These are phyloP conservation scores for Agrypnia vestita DNA, from an alignment of 1,140 invertebrate species.

Conservation along the genomic window DNA sequence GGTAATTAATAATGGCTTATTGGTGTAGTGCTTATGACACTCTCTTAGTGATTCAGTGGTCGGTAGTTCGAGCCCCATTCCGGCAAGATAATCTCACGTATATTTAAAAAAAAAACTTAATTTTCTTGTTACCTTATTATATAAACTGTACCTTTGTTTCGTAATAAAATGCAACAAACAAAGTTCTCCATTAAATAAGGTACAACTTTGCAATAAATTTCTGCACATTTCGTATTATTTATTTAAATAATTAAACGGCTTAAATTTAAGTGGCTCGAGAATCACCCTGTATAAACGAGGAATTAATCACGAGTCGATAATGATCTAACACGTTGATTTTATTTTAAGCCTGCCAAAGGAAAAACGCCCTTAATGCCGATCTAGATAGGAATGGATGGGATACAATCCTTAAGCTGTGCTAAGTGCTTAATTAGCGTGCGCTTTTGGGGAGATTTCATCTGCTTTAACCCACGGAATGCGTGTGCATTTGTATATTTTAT, in stretches of 20 bases:
- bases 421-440: conserved; percentile 43
- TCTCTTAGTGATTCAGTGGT: too few relatives aligned
- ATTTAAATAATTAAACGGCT: conserved; percentile 5
- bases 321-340: conserved; percentile 57
- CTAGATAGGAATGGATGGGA: conserved; percentile 20
- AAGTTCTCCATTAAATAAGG: neutral
- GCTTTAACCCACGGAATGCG: conserved; percentile 27
- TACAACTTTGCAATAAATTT: too few relatives aligned
- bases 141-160: too few relatives aligned
- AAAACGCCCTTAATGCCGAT: conserved; percentile 23
- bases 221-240: too few relatives aligned
- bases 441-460: conserved; percentile 33
- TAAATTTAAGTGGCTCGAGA: neutral
- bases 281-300: conserved; percentile 30
- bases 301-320: conserved; percentile 58
- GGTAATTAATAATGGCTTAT: too few relatives aligned
- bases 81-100: too few relatives aligned
- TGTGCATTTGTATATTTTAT: neutral
- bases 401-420: conserved; percentile 38
- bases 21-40: too few relatives aligned
- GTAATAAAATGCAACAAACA: neutral
- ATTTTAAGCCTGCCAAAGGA: conserved; percentile 28
- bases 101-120: too few relatives aligned
- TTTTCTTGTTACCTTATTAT: too few relatives aligned
- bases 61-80: too few relatives aligned